Conservation (phyloP, 2,888 invertebrate species). For the Drosophila recens region DNA sequence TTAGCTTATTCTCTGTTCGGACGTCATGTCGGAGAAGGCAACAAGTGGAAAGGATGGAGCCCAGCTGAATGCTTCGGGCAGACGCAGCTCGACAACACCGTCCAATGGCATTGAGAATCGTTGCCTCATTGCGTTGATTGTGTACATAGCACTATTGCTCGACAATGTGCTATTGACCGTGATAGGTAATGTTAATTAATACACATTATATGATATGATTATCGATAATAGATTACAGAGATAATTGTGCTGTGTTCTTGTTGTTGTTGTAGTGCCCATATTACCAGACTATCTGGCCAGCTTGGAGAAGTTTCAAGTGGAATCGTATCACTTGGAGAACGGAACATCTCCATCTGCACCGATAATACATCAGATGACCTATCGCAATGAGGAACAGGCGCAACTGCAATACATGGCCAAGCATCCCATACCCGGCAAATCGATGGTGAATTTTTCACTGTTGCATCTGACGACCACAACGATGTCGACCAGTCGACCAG, state of each 20-base stretch:
- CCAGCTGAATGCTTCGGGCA: conserved; percentile 47
- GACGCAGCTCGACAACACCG: conserved; percentile 55
- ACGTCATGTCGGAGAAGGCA: conserved; percentile 57
- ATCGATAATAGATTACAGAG: conserved; percentile 12
- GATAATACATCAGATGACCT: conserved; percentile 75
- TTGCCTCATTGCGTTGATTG: conserved; percentile 86
- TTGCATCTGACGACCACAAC: conserved; percentile 61
- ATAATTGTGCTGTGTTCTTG: conserved; percentile 23
- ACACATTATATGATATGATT: not conserved
- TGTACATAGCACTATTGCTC: conserved; percentile 91
- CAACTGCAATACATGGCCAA: conserved; percentile 82
- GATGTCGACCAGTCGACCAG: conserved; percentile 48
- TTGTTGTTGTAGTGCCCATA: conserved; percentile 89
- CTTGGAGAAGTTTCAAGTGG: conserved; percentile 84
- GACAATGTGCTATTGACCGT: conserved; percentile 96
- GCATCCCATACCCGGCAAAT: conserved; percentile 85
- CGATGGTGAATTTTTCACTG: conserved; percentile 83
- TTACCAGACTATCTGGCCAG: conserved; percentile 91
- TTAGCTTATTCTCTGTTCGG: conserved; percentile 14
- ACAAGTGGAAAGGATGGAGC: conserved; percentile 50
- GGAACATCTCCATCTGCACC: conserved; percentile 20
- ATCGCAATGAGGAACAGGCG: conserved; percentile 69
- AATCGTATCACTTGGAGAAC: conserved; percentile 27
- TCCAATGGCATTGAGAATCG: conserved; percentile 72
- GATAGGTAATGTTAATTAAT: conserved; percentile 89